A percentile compares a stretch with the other conserved stretches of the same genome.
Evolutionary conservation across 2,797 vertebrate genomes (phyloP).

Genomic region (Pteropus rufus): DNA sequence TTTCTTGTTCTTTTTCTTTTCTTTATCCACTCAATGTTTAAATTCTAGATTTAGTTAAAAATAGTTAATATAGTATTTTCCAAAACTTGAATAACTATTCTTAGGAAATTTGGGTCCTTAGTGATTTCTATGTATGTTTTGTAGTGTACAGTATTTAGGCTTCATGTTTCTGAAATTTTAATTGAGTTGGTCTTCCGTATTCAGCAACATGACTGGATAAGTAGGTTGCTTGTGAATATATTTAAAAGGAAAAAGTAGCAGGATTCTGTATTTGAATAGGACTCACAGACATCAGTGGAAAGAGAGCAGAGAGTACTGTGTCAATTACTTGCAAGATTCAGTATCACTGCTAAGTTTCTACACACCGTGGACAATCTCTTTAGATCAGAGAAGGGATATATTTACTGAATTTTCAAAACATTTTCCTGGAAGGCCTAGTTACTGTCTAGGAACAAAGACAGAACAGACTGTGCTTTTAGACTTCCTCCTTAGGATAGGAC

Average conservation of each 20-base stretch:
- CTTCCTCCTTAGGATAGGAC: background rate
- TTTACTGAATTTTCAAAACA: background rate
- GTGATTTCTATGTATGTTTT: background rate
- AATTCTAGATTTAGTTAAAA: background rate
- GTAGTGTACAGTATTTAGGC: background rate
- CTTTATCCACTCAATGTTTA: background rate
- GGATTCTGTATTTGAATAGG: background rate
- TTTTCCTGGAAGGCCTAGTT: background rate
- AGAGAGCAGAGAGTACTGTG: rapidly evolving
- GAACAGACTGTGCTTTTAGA: background rate
- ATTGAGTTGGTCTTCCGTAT: background rate
- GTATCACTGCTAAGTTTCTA: background rate
- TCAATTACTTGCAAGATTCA: background rate
- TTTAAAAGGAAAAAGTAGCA: background rate
- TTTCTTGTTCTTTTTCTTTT: background rate
- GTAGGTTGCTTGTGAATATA: background rate
- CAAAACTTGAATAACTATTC: background rate
- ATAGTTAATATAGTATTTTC: background rate
- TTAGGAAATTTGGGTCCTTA: background rate
- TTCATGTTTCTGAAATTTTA: background rate
- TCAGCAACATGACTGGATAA: background rate
- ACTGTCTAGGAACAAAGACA: background rate
- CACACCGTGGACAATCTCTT: background rate
- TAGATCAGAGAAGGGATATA: background rate
- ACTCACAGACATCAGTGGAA: background rate